These are phyloP conservation scores for Ptychobarbus kaznakovi DNA, from an alignment of 2,797 vertebrate genomes.

Conservation along the genomic window DNA sequence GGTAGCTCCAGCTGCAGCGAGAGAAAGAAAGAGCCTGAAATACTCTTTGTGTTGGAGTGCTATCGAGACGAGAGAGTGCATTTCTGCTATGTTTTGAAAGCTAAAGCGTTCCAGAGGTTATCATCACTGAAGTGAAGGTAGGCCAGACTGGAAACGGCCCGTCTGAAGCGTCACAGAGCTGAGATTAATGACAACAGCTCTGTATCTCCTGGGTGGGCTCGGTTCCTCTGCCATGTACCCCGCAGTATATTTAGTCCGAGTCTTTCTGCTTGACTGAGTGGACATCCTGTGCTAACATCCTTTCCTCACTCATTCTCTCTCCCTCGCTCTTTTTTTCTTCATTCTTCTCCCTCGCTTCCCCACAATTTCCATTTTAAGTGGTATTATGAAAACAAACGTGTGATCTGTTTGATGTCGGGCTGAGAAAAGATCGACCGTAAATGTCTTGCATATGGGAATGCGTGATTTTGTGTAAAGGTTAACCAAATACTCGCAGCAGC, in stretches of 20 bases:
- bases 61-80: conserved; percentile 74
- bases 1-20: conserved; percentile 83
- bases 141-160: conserved; percentile 42
- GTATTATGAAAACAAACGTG: conserved; percentile 56
- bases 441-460: conserved; percentile 56
- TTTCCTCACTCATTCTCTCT: conserved; percentile 49
- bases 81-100: conserved; percentile 77
- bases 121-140: conserved; percentile 70
- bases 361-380: conserved; percentile 53
- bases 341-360: conserved; percentile 20
- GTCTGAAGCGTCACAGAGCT: conserved; percentile 34
- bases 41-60: conserved; percentile 77
- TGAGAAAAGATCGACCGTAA: conserved; percentile 47
- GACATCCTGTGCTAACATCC: conserved; percentile 71
- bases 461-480: conserved; percentile 49
- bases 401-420: conserved; percentile 55
- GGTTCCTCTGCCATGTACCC: conserved; percentile 65
- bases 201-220: conserved; percentile 75
- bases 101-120: conserved; percentile 78
- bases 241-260: conserved; percentile 70
- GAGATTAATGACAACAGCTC: conserved; percentile 51
- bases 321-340: conserved; percentile 15
- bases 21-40: conserved; percentile 60
- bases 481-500: conserved; percentile 49
- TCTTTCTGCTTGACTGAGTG: conserved; percentile 68